Base-by-base conservation (phyloP, 2,113 vertebrate species). In the Pipra filicauda region DNA sequence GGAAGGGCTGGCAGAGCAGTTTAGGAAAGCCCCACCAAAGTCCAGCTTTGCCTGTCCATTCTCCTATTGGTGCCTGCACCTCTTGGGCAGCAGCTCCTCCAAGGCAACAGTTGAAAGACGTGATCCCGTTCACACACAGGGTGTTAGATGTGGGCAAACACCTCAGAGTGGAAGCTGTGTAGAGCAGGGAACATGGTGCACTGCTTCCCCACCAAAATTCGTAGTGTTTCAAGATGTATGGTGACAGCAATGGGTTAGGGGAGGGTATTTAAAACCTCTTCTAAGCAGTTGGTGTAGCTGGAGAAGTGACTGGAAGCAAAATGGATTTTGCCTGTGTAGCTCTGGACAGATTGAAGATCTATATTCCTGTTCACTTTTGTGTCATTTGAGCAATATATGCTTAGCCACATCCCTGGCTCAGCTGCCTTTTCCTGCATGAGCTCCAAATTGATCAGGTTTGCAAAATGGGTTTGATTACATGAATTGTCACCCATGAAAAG, bases 91-190 rank as follows among this genome's bases (percentile, higher is more conserved):
- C 74, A 80, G 69, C 73, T 51, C 44, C 51, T 12, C 3, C 9
- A 6, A 8, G 67, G 8, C 1, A 23, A 14, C 16, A 6, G 23
- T 28, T 33, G 54, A 39, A 41, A 55, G 64, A 12, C 21, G 41
- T 11, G 39, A 20, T 23, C 27, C 51, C 2, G 1, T 12, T 39
- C 67, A 9, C 24, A 2, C 2, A 3, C 23, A 6, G 41, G 8
- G 23, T 13, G 39, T 12, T 28, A 46, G 64, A 5, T 57, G 12
- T 1, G 49, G 54, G 54, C 18, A 69, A 55, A 15, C 16, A 33
- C 4, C 39, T 79, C 6, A 0, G 0, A 4, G 1, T 33, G 46
- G n/a, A 46, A 30, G 26, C 28, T 65, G 22, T 33, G 15, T 30
- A 3, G 43, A 11, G 4, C 24, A 44, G 41, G 9, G 37, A 33